Conservation (phyloP, 2,797 vertebrate species). For the Crenichthys baileyi region DNA sequence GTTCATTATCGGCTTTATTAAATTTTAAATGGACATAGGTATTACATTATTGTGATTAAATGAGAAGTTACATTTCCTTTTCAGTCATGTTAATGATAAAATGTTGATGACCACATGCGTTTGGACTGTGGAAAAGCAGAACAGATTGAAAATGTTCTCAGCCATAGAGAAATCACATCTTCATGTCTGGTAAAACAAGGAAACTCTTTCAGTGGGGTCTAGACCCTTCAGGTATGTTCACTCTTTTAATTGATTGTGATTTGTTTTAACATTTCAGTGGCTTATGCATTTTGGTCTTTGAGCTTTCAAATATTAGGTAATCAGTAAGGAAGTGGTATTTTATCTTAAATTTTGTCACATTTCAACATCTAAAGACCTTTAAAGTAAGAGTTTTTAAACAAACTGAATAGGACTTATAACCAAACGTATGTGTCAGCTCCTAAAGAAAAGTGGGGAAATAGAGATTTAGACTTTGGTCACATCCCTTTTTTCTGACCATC, state of each 20-base stretch:
- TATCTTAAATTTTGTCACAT: constrained; percentile 12
- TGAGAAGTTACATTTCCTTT: not conserved
- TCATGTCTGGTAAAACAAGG: not conserved
- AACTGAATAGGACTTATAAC: constrained; percentile 24
- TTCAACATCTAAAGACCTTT: constrained; percentile 33
- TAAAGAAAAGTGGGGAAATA: constrained; percentile 34
- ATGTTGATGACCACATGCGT: not conserved
- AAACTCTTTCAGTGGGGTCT: not conserved
- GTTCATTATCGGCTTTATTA: not conserved
- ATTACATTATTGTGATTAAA: not conserved
- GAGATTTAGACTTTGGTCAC: constrained; percentile 40
- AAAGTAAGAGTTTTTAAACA: constrained; percentile 33
- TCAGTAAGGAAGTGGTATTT: constrained; percentile 17
- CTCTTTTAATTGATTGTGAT: not conserved
- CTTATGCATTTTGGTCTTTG: constrained; percentile 33
- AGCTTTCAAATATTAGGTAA: constrained; percentile 49
- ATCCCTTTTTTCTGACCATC: constrained; percentile 51
- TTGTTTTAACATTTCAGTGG: not conserved
- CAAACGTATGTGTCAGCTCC: constrained; percentile 48
- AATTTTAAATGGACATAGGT: not conserved
- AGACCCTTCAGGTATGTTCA: not conserved
- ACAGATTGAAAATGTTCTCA: not conserved
- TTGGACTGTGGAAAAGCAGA: not conserved
- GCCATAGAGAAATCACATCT: not conserved
- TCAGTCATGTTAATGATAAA: not conserved